Evolutionary conservation across 2,797 vertebrate species (phyloP).

Genomic region (Scolopax rusticola): DNA sequence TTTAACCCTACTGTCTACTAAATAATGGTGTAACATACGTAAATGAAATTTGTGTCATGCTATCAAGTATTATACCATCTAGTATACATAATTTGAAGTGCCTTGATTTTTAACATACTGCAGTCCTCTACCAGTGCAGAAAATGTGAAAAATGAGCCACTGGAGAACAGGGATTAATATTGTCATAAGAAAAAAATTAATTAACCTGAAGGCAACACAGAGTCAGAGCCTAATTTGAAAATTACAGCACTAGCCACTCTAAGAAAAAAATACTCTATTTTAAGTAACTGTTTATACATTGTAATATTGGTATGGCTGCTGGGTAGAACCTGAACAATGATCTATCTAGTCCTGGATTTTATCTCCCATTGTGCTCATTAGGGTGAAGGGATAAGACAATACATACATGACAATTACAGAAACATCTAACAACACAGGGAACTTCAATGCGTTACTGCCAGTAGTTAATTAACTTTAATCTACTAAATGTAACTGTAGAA

Average conservation of each 20-base stretch:
- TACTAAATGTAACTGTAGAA: neutral
- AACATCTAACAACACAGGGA: neutral
- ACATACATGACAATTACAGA: neutral
- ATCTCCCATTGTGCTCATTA: neutral
- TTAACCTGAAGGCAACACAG: neutral
- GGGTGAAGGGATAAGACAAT: neutral
- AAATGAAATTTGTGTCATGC: neutral
- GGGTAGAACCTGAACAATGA: neutral
- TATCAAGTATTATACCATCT: neutral
- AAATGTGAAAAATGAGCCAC: conserved; percentile 5
- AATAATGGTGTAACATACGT: neutral
- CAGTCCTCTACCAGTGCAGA: neutral
- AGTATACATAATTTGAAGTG: neutral
- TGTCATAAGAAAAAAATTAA: neutral
- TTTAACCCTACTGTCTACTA: neutral
- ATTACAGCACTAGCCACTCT: neutral
- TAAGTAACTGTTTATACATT: neutral
- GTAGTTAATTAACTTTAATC: neutral
- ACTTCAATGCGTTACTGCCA: neutral
- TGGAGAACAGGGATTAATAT: neutral
- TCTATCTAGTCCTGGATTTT: neutral
- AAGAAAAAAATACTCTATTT: neutral
- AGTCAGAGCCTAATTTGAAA: conserved; percentile 6
- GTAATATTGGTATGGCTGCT: neutral
- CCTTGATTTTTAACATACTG: conserved; percentile 9